Evolutionary conservation across 2,888 invertebrate genomes (phyloP).

Genomic region (Eubasilissa splendida): DNA sequence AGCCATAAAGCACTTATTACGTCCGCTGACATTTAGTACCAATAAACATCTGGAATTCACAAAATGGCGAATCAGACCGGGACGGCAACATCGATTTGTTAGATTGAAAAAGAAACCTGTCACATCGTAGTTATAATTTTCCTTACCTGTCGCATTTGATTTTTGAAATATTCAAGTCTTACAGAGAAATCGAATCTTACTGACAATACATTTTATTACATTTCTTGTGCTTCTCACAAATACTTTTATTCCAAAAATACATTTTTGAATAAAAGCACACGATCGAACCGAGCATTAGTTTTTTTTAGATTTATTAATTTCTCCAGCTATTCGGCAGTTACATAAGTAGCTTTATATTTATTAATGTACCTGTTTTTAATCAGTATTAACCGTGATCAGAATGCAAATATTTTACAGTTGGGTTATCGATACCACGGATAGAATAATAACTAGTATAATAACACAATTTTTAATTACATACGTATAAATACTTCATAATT

Average conservation of each 20-base stretch:
- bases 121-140: constrained; percentile 41
- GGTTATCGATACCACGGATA: too few species aligned
- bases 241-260: background rate
- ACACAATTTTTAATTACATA: too few species aligned
- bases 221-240: constrained; percentile 11
- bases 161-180: constrained; percentile 39
- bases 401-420: too few species aligned
- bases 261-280: too few species aligned
- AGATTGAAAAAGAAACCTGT: constrained; percentile 59
- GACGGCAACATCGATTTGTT: constrained; percentile 64
- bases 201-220: constrained; percentile 13
- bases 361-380: too few species aligned
- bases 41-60: constrained; percentile 50
- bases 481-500: too few species aligned
- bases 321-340: too few species aligned
- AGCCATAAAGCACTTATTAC: constrained; percentile 53
- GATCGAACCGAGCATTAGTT: too few species aligned
- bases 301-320: too few species aligned
- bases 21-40: constrained; percentile 52
- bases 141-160: constrained; percentile 41
- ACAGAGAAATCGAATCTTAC: background rate
- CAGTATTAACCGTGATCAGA: too few species aligned
- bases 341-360: too few species aligned
- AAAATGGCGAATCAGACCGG: constrained; percentile 26
- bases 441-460: too few species aligned